Conservation (phyloP, 2,888 invertebrate genomes). For the Dasypogon diadema region DNA sequence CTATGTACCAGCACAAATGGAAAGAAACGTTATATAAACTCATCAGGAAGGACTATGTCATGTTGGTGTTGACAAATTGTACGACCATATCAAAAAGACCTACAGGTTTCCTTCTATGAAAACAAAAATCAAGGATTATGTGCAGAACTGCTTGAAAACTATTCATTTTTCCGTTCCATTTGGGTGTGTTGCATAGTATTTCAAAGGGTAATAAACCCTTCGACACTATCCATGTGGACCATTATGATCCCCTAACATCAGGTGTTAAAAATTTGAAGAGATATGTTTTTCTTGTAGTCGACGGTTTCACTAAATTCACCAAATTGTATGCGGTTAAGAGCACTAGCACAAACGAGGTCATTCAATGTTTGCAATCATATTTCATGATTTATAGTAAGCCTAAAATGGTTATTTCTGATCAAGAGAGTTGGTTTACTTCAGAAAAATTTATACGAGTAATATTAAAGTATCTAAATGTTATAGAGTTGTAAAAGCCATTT, state of each 20-base stretch:
- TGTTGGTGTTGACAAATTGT: conserved; percentile 59
- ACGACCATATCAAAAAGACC: conserved; percentile 54
- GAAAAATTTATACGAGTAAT: too few species aligned
- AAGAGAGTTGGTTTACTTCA: neutral
- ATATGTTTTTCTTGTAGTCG: conserved; percentile 3
- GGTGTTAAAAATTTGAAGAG: neutral
- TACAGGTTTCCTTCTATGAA: conserved; percentile 61
- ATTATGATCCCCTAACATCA: too few species aligned
- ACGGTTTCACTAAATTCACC: conserved; percentile 5
- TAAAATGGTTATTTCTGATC: neutral
- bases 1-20: conserved; percentile 53
- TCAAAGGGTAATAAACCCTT: conserved; percentile 8
- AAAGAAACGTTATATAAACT: conserved; percentile 50
- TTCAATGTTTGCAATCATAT: neutral
- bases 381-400: neutral
- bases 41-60: conserved; percentile 60
- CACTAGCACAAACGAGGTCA: neutral
- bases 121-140: conserved; percentile 21
- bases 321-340: neutral
- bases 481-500: too few species aligned
- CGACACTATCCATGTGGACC: neutral
- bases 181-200: conserved; percentile 5
- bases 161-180: neutral
- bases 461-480: too few species aligned
- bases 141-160: conserved; percentile 31